phyloP scores from a whole-genome alignment of 2,888 invertebrate species.

The Drosophila melanocephala region DNA sequence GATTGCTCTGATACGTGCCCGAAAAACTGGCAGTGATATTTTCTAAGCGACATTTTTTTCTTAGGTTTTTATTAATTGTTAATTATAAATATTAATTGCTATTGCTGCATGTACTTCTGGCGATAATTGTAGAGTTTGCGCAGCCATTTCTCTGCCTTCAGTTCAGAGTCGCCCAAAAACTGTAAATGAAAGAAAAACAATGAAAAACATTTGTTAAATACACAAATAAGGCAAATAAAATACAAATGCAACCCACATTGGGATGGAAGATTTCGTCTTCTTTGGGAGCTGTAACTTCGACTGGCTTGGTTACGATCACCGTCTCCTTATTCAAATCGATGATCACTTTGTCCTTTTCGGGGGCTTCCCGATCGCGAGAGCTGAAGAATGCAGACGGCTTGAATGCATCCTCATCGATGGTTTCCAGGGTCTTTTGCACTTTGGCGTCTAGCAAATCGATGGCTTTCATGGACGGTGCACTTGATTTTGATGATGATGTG shows the following conservation, averaged over 20 bases:
- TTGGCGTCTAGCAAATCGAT: constrained; percentile 76
- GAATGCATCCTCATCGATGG: constrained; percentile 90
- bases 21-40: constrained; percentile 93
- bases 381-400: constrained; percentile 87
- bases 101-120: constrained; percentile 88
- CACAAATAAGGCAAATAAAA: constrained; percentile 12
- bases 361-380: constrained; percentile 88
- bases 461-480: constrained; percentile 46
- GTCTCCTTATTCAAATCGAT: constrained; percentile 91
- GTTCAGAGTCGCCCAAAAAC: constrained; percentile 90
- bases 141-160: constrained; percentile 91
- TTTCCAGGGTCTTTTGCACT: constrained; percentile 87
- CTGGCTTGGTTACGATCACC: constrained; percentile 87
- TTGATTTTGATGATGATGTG: constrained; percentile 17
- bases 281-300: constrained; percentile 85
- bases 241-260: constrained; percentile 86
- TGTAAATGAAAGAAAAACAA: constrained; percentile 78
- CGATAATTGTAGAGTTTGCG: constrained; percentile 89
- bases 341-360: constrained; percentile 87
- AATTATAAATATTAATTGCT: constrained; percentile 21
- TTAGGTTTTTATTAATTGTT: constrained; percentile 56
- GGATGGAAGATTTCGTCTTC: constrained; percentile 89
- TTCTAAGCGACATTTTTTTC: constrained; percentile 85
- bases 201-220: constrained; percentile 12
- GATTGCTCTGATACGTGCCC: constrained; percentile 90